Conservation (phyloP, 2,797 vertebrate species). For the Eulemur mongoz region DNA sequence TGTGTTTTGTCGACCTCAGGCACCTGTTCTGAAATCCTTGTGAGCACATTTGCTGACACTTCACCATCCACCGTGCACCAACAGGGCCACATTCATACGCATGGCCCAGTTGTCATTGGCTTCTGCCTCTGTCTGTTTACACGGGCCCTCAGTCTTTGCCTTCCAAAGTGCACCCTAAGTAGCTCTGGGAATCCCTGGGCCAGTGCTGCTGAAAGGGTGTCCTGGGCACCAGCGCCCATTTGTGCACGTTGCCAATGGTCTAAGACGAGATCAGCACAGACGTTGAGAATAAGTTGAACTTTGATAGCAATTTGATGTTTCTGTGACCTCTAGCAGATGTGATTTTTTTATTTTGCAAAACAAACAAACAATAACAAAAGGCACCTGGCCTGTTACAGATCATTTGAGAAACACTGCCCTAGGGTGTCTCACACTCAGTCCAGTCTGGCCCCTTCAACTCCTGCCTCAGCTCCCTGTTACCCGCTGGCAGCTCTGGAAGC, state of each 20-base stretch:
- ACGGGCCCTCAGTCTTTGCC: not conserved
- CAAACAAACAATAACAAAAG: not conserved
- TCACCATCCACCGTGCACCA: not conserved
- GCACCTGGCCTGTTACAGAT: not conserved
- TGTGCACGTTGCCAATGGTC: not conserved
- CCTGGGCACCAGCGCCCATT: not conserved
- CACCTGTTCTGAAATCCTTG: not conserved
- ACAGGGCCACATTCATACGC: not conserved
- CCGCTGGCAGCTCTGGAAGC: not conserved
- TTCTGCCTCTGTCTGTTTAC: not conserved
- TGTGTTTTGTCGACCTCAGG: not conserved
- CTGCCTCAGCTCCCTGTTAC: not conserved
- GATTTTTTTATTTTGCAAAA: not conserved
- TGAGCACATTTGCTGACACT: not conserved
- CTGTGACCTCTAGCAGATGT: not conserved
- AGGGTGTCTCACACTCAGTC: not conserved
- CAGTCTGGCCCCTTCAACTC: not conserved
- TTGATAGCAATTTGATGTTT: not conserved
- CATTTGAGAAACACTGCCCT: not conserved
- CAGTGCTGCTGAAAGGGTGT: not conserved
- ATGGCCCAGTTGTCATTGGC: not conserved
- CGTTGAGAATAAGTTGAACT: not conserved
- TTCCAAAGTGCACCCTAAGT: not conserved
- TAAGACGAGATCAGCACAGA: fast-evolving
- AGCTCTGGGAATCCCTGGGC: not conserved